phyloP scores from a whole-genome alignment of 1,140 invertebrate genomes.

The Macrosteles quadrilineatus region DNA sequence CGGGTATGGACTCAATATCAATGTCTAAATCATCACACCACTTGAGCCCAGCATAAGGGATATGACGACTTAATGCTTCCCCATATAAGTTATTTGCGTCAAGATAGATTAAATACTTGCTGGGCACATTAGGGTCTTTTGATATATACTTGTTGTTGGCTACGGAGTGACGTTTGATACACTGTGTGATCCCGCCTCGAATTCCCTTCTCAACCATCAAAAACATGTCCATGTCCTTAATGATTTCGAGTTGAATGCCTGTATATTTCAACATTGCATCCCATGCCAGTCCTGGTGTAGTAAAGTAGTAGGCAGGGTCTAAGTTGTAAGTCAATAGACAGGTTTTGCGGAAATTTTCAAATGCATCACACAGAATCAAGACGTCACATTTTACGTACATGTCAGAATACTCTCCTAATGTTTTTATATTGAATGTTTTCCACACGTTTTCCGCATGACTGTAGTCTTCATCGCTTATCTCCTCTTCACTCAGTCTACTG shows the following conservation, averaged over 20 bases:
- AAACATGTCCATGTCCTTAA: background rate
- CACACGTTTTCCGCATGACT: background rate
- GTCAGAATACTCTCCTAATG: slow-evolving; percentile 2
- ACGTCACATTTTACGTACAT: background rate
- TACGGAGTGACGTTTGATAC: background rate
- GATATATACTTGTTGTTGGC: background rate
- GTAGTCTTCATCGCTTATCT: background rate
- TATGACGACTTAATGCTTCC: too few relatives aligned
- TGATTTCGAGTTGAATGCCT: background rate
- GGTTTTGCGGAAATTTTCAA: background rate
- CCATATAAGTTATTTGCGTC: too few relatives aligned
- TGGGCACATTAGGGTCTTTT: too few relatives aligned
- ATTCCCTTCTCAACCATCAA: background rate
- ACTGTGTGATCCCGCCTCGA: background rate
- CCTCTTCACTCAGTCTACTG: background rate
- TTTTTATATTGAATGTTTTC: background rate
- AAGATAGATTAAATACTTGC: too few relatives aligned
- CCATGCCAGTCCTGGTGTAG: background rate
- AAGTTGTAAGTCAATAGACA: background rate
- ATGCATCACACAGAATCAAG: background rate
- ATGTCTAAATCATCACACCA: too few relatives aligned
- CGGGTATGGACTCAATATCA: too few relatives aligned
- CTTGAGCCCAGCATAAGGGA: too few relatives aligned
- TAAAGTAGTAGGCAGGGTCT: background rate
- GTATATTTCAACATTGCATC: background rate